Evolutionary conservation across 2,797 vertebrate genomes (phyloP).

Genomic region (Paedocypris micromegethes): DNA sequence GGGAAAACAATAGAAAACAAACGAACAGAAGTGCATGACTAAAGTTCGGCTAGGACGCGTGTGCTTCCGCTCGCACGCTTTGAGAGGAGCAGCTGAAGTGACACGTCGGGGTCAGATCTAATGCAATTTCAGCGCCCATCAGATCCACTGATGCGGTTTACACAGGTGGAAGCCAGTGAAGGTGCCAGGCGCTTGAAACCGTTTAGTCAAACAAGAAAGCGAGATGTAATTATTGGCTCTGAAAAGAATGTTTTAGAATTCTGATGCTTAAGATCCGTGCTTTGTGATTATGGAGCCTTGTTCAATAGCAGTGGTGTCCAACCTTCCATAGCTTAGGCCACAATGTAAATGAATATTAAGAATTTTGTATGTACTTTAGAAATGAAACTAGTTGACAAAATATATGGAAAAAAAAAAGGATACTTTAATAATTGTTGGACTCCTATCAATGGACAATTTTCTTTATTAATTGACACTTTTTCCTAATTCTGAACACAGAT

Average conservation of each 20-base stretch:
- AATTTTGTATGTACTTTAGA: too few species aligned
- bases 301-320: too few species aligned
- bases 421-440: too few species aligned
- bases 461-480: too few species aligned
- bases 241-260: neutral
- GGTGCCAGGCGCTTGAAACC: slow-evolving; percentile 12
- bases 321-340: too few species aligned
- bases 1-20: slow-evolving; percentile 9
- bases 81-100: slow-evolving; percentile 17
- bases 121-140: slow-evolving; percentile 21
- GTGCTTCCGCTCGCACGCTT: neutral
- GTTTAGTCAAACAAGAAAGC: slow-evolving; percentile 14
- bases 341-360: too few species aligned
- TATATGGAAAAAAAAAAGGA: too few species aligned
- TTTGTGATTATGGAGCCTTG: neutral
- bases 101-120: slow-evolving; percentile 9
- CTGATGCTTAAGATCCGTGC: neutral
- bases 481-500: too few species aligned
- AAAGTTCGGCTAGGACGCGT: slow-evolving; percentile 7
- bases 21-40: slow-evolving; percentile 9
- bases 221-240: slow-evolving; percentile 1
- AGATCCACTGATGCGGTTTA: slow-evolving; percentile 11
- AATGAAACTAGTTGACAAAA: too few species aligned
- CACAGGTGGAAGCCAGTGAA: slow-evolving; percentile 25
- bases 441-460: too few species aligned